Conservation (phyloP, 2,797 vertebrate genomes). For the Gobio occitaniae region DNA sequence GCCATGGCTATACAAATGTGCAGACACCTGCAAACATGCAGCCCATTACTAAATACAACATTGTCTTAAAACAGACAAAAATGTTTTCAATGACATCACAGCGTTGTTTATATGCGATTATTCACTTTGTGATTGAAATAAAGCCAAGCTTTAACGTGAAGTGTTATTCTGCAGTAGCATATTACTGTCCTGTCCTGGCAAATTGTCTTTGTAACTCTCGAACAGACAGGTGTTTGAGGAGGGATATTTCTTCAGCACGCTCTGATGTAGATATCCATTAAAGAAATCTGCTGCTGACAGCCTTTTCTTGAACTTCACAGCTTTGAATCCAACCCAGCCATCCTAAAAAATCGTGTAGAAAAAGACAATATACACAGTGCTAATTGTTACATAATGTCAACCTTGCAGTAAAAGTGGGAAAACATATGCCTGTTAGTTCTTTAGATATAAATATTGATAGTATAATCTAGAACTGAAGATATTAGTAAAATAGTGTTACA, state of each 20-base stretch:
- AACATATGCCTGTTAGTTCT: background rate
- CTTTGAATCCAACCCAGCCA: constrained; percentile 89
- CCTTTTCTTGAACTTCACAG: constrained; percentile 84
- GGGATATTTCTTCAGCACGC: constrained; percentile 63
- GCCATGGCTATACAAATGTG: background rate
- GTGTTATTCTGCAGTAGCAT: constrained; percentile 16
- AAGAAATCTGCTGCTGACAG: constrained; percentile 93
- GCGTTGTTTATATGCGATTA: background rate
- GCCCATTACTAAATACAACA: background rate
- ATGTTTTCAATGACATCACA: background rate
- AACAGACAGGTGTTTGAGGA: constrained; percentile 74
- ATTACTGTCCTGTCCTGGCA: constrained; percentile 19
- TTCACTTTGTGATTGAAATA: background rate
- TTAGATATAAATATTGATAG: background rate
- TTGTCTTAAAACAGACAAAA: constrained; percentile 69
- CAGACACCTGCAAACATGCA: background rate
- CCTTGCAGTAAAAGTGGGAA: background rate
- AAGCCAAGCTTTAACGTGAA: background rate
- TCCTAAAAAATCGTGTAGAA: constrained; percentile 74
- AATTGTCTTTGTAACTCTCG: constrained; percentile 75
- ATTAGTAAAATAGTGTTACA: background rate
- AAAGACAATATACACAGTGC: background rate
- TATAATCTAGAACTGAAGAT: background rate
- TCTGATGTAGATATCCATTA: constrained; percentile 92
- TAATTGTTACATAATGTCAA: background rate